Conservation (phyloP, 2,113 vertebrate species). For the Forbesichthys agassizii region DNA sequence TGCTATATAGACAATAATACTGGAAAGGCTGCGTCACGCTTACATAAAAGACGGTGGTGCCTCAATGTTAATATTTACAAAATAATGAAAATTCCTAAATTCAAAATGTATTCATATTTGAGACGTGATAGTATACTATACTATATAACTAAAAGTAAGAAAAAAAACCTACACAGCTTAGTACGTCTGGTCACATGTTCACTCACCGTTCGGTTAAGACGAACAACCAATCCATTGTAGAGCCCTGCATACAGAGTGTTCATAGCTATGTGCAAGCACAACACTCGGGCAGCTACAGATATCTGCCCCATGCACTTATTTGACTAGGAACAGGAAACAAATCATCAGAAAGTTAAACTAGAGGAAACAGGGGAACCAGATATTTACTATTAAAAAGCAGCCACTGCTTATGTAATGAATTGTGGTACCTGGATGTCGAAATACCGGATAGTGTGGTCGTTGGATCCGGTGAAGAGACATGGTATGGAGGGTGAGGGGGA, state of each 20-base stretch:
- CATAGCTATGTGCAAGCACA: constrained; percentile 91
- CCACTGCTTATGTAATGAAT: too few species aligned
- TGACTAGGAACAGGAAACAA: constrained; percentile 68
- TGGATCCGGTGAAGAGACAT: constrained; percentile 90
- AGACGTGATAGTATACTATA: not conserved
- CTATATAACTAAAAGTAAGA: not conserved
- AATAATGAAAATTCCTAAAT: not conserved
- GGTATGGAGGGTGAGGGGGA: constrained; percentile 79
- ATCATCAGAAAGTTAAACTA: not conserved
- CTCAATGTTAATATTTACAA: too few species aligned
- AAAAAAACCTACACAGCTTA: not conserved
- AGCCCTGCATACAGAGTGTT: constrained; percentile 88
- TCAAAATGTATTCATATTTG: not conserved
- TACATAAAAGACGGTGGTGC: too few species aligned
- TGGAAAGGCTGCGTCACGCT: too few species aligned
- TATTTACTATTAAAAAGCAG: not conserved
- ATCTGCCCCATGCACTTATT: constrained; percentile 81
- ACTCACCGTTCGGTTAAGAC: constrained; percentile 85
- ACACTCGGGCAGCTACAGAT: constrained; percentile 84
- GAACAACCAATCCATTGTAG: constrained; percentile 87
- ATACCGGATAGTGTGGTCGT: constrained; percentile 90
- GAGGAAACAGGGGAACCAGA: not conserved
- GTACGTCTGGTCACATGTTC: not conserved
- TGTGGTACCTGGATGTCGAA: constrained; percentile 83
- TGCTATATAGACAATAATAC: too few species aligned